Conservation (phyloP, 2,888 invertebrate species). For the Liposcelis brunnea region DNA sequence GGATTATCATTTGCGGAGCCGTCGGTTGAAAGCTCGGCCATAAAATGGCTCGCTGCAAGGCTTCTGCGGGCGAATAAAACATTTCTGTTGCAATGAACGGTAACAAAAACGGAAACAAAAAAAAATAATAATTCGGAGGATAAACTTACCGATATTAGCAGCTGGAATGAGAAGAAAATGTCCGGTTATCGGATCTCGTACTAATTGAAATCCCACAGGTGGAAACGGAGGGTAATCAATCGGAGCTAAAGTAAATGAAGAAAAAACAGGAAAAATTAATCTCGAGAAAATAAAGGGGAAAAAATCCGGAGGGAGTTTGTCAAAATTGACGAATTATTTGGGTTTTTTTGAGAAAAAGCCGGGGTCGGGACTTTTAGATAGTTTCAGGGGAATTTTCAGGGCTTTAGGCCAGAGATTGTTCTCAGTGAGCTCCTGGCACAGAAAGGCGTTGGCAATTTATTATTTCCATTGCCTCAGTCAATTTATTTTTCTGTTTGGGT, state of each 20-base stretch:
- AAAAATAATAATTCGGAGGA: conserved; percentile 2
- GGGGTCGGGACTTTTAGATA: too few species aligned
- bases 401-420: too few species aligned
- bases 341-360: not conserved
- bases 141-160: conserved; percentile 38
- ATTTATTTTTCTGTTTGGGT: too few species aligned
- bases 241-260: conserved; percentile 45
- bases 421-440: too few species aligned
- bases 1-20: conserved; percentile 27
- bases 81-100: not conserved
- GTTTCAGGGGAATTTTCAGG: too few species aligned
- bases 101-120: conserved; percentile 8
- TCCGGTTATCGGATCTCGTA: conserved; percentile 70
- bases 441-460: too few species aligned
- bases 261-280: conserved; percentile 16
- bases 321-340: conserved; percentile 11
- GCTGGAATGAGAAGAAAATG: conserved; percentile 64
- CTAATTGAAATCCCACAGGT: conserved; percentile 69
- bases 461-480: too few species aligned
- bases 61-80: conserved; percentile 28
- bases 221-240: conserved; percentile 48
- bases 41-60: conserved; percentile 53
- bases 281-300: conserved; percentile 9
- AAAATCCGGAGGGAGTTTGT: conserved; percentile 13
- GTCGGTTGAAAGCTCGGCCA: conserved; percentile 48